Conservation (phyloP, 2,888 invertebrate species). For the Meghimatium bilineatum region DNA sequence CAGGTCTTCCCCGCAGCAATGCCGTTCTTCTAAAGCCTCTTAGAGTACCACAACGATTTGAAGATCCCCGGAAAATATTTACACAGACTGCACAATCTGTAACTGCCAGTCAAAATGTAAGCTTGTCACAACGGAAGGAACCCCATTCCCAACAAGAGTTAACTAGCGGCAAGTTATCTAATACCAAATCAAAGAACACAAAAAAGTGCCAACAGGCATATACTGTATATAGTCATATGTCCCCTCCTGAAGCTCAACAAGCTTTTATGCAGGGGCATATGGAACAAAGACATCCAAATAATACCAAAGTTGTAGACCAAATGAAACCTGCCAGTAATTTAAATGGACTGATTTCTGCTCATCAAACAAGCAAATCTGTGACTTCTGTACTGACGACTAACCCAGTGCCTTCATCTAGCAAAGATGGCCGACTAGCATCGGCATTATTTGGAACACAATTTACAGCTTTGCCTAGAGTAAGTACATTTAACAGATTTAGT, state of each 20-base stretch:
- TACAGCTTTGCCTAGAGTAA: conserved; percentile 53
- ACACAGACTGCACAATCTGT: conserved; percentile 34
- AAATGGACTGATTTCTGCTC: conserved; percentile 23
- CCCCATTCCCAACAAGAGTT: background rate
- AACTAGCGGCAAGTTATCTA: background rate
- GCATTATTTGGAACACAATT: conserved; percentile 54
- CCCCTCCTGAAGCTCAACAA: conserved; percentile 28
- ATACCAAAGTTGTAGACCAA: conserved; percentile 18
- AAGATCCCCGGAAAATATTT: conserved; percentile 41
- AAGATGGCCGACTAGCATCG: conserved; percentile 45
- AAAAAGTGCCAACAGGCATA: conserved; percentile 22
- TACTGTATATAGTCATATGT: conserved; percentile 7
- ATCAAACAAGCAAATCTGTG: conserved; percentile 29
- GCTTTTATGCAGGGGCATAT: background rate
- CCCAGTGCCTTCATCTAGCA: conserved; percentile 22
- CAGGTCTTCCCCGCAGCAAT: conserved; percentile 45
- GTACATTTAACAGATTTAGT: background rate
- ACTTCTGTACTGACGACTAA: background rate
- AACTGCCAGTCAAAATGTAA: conserved; percentile 8
- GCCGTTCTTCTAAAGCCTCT: background rate
- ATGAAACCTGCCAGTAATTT: conserved; percentile 19
- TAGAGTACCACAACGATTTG: conserved; percentile 35
- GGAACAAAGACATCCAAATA: background rate
- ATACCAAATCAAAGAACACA: conserved; percentile 16
- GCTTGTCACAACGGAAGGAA: conserved; percentile 6